A percentile compares a stretch with the other conserved stretches of the same genome.
These are phyloP conservation scores for Rhinella marina DNA, from an alignment of 2,797 vertebrate species.

Conservation along the genomic window DNA sequence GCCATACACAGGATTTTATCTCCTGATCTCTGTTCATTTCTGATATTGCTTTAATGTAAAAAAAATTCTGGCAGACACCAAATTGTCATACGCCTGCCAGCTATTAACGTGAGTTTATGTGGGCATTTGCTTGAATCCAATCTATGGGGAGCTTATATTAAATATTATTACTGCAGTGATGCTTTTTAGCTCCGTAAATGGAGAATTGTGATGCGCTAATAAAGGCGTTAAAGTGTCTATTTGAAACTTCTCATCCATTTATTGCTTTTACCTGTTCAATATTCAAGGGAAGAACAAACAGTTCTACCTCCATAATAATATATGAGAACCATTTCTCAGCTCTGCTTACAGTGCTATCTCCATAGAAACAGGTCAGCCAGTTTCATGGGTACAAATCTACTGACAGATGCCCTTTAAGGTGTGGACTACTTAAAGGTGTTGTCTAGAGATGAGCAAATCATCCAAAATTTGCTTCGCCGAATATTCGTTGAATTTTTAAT, in stretches of 20 bases:
- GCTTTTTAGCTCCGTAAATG: neutral
- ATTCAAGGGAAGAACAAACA: conserved; percentile 2
- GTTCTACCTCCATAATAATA: conserved; percentile 2
- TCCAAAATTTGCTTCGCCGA: too few relatives aligned
- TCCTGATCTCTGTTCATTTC: conserved; percentile 18
- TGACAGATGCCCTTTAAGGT: too few relatives aligned
- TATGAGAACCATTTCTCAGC: neutral
- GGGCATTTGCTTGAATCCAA: conserved; percentile 4
- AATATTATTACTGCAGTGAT: neutral
- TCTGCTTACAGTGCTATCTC: neutral
- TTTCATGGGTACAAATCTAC: too few relatives aligned
- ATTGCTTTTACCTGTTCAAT: neutral
- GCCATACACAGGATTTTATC: neutral
- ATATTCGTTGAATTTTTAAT: too few relatives aligned
- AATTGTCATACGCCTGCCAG: neutral
- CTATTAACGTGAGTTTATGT: conserved; percentile 9
- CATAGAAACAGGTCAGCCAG: neutral
- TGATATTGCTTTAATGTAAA: neutral
- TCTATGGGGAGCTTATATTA: neutral
- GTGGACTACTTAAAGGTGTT: too few relatives aligned
- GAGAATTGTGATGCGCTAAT: neutral
- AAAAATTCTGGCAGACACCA: conserved; percentile 7
- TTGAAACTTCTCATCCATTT: neutral
- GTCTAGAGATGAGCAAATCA: too few relatives aligned
- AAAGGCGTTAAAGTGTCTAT: neutral